Conservation (phyloP, 1,140 invertebrate genomes). For the Asobara japonica region DNA sequence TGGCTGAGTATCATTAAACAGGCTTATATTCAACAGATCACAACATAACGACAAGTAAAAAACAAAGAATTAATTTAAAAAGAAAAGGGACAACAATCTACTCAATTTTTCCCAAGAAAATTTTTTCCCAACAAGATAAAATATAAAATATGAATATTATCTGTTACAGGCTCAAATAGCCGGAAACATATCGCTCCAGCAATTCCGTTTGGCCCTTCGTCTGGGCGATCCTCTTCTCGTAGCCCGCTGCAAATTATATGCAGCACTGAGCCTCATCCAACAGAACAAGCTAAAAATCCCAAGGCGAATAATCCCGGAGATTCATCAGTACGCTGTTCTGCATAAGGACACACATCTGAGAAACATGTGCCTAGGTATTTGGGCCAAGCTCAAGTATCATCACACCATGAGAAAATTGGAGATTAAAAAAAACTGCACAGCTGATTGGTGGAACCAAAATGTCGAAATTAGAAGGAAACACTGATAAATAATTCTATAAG, state of each 20-base stretch:
- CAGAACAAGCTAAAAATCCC: slow-evolving; percentile 74
- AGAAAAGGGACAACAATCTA: no score
- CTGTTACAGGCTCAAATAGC: slow-evolving; percentile 81
- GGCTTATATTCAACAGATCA: neutral
- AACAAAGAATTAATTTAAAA: no score
- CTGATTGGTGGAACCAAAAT: slow-evolving; percentile 2
- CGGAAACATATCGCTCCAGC: slow-evolving; percentile 84
- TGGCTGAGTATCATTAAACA: slow-evolving; percentile 2
- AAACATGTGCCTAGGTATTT: slow-evolving; percentile 86
- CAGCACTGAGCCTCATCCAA: slow-evolving; percentile 89
- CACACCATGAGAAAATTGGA: slow-evolving; percentile 54
- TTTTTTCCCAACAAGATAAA: neutral
- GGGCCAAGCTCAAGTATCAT: slow-evolving; percentile 80
- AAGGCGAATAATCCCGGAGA: slow-evolving; percentile 73
- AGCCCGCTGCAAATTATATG: slow-evolving; percentile 84
- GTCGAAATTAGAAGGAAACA: no score
- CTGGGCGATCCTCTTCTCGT: slow-evolving; percentile 83
- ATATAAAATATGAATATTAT: slow-evolving; percentile 7
- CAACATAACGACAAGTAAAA: no score
- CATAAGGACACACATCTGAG: slow-evolving; percentile 72
- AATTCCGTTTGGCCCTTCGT: slow-evolving; percentile 81
- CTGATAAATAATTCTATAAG: slow-evolving; percentile 29
- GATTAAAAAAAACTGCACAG: slow-evolving; percentile 30
- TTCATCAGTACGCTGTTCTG: slow-evolving; percentile 70
- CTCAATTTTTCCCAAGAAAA: slow-evolving; percentile 4